Base-by-base conservation (phyloP, 2,113 vertebrate species). In the Ranitomeya imitator region DNA sequence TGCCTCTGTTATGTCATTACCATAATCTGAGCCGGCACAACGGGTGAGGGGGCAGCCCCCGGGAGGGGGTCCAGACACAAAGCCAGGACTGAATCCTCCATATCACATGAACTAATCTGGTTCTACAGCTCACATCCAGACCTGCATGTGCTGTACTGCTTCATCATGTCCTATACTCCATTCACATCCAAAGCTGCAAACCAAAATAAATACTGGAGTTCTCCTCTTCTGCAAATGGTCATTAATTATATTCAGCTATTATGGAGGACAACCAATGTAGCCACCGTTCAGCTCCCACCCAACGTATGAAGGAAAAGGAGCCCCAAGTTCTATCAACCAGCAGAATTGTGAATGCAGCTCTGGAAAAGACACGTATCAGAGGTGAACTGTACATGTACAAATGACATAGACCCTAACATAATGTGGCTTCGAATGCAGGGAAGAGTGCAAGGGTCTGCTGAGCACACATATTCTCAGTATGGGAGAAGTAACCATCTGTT, bases 1-100 rank as follows among this genome's bases (percentile, higher is more conserved):
- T 4, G 45, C 19, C 51, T 78, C 76, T 78, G 76, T 78, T 78
- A 54, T 78, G 51, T 78, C 51, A 54, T 78, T 54, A 78, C 76
- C 51, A 78, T 78, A 54, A 78, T 78, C 76, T n/a, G 18, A 78
- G 76, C 1, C 51, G 21, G 19, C 45, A 54, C n/a, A 51, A 6
- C 31, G 31, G 74, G 15, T 2, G 74, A 45, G 74, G 76, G 2
- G 0, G 51, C 18, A 52, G 6, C 8, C 16, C 45, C 26, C 73
- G 45, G 37, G 73, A 45, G 31, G 51, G 51, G 45, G 54, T 78
- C 45, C 45, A 54, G 76, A 54, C 69, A 73, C 19, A 78, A n/a
- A 78, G 76, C 74, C 2, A 21, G 9, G 37, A 11, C 74, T 77
- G 74, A 45, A 52, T 73, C 15, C 73, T 23, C 6, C 3, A 10